Evolutionary conservation across 2,797 vertebrate species (phyloP).

Genomic region (Sarcophilus harrisii): DNA sequence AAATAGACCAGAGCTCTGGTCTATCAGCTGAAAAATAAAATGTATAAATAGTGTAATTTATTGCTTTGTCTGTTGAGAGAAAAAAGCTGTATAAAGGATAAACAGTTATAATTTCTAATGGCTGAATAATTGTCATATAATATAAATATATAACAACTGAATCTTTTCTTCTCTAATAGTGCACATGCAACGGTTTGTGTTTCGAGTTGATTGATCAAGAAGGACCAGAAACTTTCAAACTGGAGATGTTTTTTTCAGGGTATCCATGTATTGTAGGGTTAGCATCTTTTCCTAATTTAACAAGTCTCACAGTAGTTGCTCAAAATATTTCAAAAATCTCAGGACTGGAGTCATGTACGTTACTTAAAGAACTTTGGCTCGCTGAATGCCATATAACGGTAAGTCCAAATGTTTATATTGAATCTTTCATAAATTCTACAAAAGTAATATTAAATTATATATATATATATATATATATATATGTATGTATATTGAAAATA

Average conservation of each 20-base stretch:
- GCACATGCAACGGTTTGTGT: slow-evolving; percentile 87
- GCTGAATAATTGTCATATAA: slow-evolving; percentile 20
- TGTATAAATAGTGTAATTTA: not conserved
- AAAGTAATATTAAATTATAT: not conserved
- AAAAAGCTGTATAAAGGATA: not conserved
- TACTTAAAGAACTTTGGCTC: slow-evolving; percentile 91
- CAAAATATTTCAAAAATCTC: slow-evolving; percentile 88
- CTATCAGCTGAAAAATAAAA: slow-evolving; percentile 41
- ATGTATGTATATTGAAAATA: slow-evolving; percentile 35
- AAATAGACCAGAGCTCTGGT: not conserved
- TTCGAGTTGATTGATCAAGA: slow-evolving; percentile 87
- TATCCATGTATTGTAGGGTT: slow-evolving; percentile 88
- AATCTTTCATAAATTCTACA: not conserved
- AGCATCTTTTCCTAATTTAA: slow-evolving; percentile 87
- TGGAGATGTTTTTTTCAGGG: slow-evolving; percentile 93
- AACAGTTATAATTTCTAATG: slow-evolving; percentile 46
- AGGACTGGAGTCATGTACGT: slow-evolving; percentile 85
- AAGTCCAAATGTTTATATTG: slow-evolving; percentile 74
- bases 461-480: no score
- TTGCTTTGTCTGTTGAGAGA: slow-evolving; percentile 10
- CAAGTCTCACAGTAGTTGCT: slow-evolving; percentile 88
- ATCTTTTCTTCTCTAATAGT: slow-evolving; percentile 84
- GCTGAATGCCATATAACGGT: slow-evolving; percentile 89
- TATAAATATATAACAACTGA: slow-evolving; percentile 49
- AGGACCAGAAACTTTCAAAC: slow-evolving; percentile 80